These are phyloP conservation scores for Melinaea menophilus DNA, from an alignment of 2,888 invertebrate species.

Conservation along the genomic window DNA sequence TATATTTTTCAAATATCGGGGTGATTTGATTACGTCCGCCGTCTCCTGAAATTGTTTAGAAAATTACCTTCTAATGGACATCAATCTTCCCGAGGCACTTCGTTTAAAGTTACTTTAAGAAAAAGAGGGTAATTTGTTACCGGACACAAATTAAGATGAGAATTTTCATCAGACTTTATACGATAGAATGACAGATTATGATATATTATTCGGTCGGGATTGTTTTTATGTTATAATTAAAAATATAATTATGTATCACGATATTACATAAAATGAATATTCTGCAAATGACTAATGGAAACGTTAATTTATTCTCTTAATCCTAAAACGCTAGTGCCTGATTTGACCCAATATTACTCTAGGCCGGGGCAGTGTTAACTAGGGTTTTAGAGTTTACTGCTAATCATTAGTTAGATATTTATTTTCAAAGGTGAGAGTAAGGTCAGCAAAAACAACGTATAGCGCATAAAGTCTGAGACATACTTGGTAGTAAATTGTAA, in stretches of 20 bases:
- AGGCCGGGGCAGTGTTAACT: too few species aligned
- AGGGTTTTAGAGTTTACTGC: too few species aligned
- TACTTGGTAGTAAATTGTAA: too few species aligned
- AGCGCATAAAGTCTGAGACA: too few species aligned
- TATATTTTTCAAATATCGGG: constrained; percentile 21
- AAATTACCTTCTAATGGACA: constrained; percentile 60
- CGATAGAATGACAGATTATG: constrained; percentile 19
- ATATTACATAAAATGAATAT: too few species aligned
- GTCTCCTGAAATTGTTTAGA: constrained; percentile 45
- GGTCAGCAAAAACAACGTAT: too few species aligned
- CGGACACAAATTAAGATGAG: constrained; percentile 56
- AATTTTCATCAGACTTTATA: constrained; percentile 38
- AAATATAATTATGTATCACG: not conserved
- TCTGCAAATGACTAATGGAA: too few species aligned
- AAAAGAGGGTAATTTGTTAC: constrained; percentile 59
- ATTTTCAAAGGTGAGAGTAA: too few species aligned
- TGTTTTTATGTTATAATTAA: constrained; percentile 17
- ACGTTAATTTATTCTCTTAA: too few species aligned
- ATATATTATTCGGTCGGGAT: constrained; percentile 8
- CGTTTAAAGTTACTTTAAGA: constrained; percentile 52
- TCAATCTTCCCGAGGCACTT: constrained; percentile 57
- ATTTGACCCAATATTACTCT: too few species aligned
- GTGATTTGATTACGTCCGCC: constrained; percentile 27
- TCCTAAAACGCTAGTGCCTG: too few species aligned
- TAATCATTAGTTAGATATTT: too few species aligned